Conservation (phyloP, 2,888 invertebrate genomes). For the Drepana falcataria region DNA sequence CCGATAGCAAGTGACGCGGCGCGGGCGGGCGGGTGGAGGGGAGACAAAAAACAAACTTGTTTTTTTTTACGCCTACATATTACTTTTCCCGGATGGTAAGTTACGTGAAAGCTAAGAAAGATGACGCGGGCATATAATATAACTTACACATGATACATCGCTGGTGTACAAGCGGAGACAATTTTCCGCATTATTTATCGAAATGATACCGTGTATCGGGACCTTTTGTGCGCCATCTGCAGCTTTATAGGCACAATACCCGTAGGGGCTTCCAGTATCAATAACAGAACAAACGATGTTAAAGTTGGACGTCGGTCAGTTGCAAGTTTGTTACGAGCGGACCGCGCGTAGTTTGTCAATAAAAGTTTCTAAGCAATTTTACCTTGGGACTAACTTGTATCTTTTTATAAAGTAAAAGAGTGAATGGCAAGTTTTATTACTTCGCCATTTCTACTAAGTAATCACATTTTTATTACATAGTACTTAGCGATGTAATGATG, state of each 20-base stretch:
- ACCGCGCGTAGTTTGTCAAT: constrained; percentile 57
- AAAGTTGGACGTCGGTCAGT: constrained; percentile 57
- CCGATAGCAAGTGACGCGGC: constrained; percentile 32
- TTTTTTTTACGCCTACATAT: constrained; percentile 41
- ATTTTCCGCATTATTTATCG: constrained; percentile 59
- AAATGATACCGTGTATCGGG: constrained; percentile 40
- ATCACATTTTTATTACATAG: too few species aligned
- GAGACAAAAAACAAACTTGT: constrained; percentile 37
- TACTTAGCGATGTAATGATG: constrained; percentile 12
- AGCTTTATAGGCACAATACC: constrained; percentile 39
- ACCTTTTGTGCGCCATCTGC: constrained; percentile 48
- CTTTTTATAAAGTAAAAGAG: constrained; percentile 49
- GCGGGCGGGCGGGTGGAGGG: constrained; percentile 11
- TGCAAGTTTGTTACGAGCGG: constrained; percentile 52
- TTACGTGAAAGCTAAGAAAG: constrained; percentile 47
- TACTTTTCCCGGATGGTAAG: constrained; percentile 39
- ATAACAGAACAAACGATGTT: constrained; percentile 54
- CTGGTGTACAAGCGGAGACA: constrained; percentile 44
- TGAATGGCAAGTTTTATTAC: constrained; percentile 35
- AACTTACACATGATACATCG: constrained; percentile 53
- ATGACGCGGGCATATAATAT: constrained; percentile 46
- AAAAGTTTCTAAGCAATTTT: constrained; percentile 64
- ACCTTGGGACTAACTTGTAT: constrained; percentile 52
- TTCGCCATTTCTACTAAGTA: constrained; percentile 27
- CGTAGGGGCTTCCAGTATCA: constrained; percentile 46